Evolutionary conservation across 2,888 invertebrate genomes (phyloP), one percentile per base, ranked within the genome.

Genomic region (Lasioglossum morio): DNA sequence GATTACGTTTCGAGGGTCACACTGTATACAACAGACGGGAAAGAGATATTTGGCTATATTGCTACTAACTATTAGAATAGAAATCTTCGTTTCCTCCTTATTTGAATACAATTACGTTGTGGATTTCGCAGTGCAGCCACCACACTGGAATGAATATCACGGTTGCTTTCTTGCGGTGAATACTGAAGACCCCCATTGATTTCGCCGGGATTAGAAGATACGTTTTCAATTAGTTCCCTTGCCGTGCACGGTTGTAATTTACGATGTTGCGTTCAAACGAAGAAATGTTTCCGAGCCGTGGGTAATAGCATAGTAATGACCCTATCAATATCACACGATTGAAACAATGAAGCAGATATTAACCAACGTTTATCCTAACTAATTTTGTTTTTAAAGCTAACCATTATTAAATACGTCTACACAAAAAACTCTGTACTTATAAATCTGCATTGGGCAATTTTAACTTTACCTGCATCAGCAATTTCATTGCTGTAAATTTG

Each of bases 51-150:
- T 10, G 4, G 4, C 3, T n/a, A 57, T 57, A 57, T n/a, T 4
- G 10, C 5, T n/a, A 37, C 23, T 70, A 37, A 37, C 37, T 70
- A 23, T 23, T 70, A 12, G 1, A 70, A 70, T 5, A 10, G 34
- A 76, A 76, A 19, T 14, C n/a, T 66, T 43, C 60, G 40, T 43
- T 30, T 34, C 12, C 30, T 43, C 40, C 4, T 72, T 70, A 72
- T 19, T 72, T 30, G 78, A 78, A 72, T 72, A 78, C 72, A 78
- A 78, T 78, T 72, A 57, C 43, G 23, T 48, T 14, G 23, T 12
- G 37, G 77, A 70, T 57, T 23, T 12, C 23, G 30, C 4, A 27
- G 70, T 19, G 53, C n/a, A 53, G 16, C 34, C 19, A n/a, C 8
- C 2, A 23, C 74, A 4, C 16, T 16, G 4, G 72, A 30, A 63